Percentiles rank a stretch among this genome's conserved stretches.
These are phyloP conservation scores for Triops longicaudatus DNA, from an alignment of 1,140 invertebrate species.

Conservation along the genomic window DNA sequence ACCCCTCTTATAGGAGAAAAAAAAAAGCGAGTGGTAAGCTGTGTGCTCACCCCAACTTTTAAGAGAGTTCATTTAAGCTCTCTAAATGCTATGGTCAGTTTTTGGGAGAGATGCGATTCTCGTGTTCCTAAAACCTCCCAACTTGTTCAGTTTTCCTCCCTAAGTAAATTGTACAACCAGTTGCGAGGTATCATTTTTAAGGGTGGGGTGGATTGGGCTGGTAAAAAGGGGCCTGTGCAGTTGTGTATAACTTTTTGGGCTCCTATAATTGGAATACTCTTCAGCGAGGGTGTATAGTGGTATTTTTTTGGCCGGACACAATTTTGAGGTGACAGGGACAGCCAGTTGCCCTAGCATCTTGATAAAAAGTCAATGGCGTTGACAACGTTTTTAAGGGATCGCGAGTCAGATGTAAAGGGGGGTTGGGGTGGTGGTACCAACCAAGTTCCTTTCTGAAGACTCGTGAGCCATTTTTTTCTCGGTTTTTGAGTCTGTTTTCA, in stretches of 20 bases:
- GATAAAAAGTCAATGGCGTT: constrained; percentile 18
- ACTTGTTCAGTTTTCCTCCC: constrained; percentile 30
- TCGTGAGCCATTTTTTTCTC: constrained; percentile 17
- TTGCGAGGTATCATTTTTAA: constrained; percentile 29
- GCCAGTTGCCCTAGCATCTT: constrained; percentile 17
- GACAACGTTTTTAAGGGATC: constrained; percentile 15
- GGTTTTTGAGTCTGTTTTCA: background rate
- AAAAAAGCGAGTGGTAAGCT: background rate
- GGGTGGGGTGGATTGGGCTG: constrained; percentile 30
- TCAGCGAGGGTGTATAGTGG: background rate
- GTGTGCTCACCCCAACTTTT: background rate
- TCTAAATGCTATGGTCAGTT: background rate
- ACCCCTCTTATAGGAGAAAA: background rate
- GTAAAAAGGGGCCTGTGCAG: constrained; percentile 21
- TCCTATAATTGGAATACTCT: constrained; percentile 19
- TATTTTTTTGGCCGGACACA: too few relatives aligned
- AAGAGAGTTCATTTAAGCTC: background rate
- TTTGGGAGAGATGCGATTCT: background rate
- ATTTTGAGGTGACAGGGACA: background rate
- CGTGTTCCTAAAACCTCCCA: constrained; percentile 32
- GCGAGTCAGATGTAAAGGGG: constrained; percentile 22
- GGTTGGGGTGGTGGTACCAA: constrained; percentile 22
- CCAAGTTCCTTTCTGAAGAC: background rate
- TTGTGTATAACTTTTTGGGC: background rate
- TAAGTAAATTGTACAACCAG: constrained; percentile 24